These are phyloP conservation scores for Dolichoris vasculosae DNA, from an alignment of 1,140 invertebrate genomes.

Conservation along the genomic window DNA sequence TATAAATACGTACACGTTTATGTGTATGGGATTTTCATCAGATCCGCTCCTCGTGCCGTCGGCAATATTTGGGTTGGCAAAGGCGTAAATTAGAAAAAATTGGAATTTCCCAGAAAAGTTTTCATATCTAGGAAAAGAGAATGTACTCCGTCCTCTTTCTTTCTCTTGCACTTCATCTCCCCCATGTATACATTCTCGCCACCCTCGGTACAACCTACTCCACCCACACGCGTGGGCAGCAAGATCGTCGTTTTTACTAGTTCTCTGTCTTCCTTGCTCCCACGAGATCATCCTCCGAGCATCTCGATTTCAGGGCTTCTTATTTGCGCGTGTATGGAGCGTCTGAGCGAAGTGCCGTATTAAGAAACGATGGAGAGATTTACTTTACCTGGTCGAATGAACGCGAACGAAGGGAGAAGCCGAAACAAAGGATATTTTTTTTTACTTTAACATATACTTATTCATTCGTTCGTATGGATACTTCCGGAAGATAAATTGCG, in stretches of 20 bases:
- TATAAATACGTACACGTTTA: background rate
- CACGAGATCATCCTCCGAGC: background rate
- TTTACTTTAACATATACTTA: constrained; percentile 15
- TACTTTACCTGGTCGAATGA: constrained; percentile 26
- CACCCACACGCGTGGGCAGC: background rate
- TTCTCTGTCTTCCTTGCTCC: background rate
- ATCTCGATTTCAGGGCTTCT: background rate
- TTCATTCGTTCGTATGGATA: constrained; percentile 26
- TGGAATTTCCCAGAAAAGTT: constrained; percentile 63
- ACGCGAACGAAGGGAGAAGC: background rate
- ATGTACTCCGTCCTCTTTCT: background rate
- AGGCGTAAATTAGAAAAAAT: constrained; percentile 70
- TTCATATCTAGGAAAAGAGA: constrained; percentile 44
- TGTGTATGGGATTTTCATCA: background rate
- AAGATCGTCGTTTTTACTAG: background rate
- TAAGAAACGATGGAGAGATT: constrained; percentile 17
- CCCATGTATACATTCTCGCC: background rate
- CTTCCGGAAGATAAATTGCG: constrained; percentile 22
- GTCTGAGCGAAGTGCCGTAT: background rate
- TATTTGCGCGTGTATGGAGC: background rate
- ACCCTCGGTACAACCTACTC: background rate
- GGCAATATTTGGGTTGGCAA: constrained; percentile 61
- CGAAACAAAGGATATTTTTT: background rate
- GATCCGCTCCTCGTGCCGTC: constrained; percentile 39
- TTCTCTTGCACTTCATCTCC: background rate